phyloP scores from a whole-genome alignment of 2,888 invertebrate genomes.

The Byasa hedistus region DNA sequence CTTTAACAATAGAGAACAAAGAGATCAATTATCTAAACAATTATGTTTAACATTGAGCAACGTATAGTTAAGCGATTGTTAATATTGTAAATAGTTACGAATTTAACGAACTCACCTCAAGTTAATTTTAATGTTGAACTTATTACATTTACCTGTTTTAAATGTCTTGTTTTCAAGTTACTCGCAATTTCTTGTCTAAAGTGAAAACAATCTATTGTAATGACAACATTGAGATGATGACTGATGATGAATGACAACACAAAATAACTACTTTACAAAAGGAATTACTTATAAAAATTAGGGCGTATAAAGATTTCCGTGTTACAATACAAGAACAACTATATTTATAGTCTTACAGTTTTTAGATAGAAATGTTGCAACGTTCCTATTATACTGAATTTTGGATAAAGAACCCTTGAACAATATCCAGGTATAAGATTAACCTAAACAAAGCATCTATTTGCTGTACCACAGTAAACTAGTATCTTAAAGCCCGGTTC shows the following conservation, averaged over 20 bases:
- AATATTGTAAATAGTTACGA: neutral
- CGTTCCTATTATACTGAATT: too few relatives aligned
- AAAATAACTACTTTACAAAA: neutral
- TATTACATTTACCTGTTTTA: too few relatives aligned
- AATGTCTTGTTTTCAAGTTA: too few relatives aligned
- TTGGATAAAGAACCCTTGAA: too few relatives aligned
- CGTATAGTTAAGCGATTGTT: neutral
- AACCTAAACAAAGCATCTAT: too few relatives aligned
- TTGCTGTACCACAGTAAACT: neutral
- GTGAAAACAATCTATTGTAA: too few relatives aligned
- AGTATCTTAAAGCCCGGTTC: slow-evolving; percentile 8
- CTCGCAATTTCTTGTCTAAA: too few relatives aligned
- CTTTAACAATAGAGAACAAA: neutral
- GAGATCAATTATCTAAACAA: neutral
- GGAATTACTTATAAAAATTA: neutral
- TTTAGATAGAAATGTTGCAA: neutral
- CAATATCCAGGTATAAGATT: too few relatives aligned
- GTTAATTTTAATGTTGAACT: neutral
- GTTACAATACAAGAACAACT: neutral
- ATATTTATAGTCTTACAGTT: neutral
- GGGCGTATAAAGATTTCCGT: neutral
- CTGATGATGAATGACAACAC: too few relatives aligned
- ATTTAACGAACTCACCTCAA: neutral
- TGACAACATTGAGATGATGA: too few relatives aligned
- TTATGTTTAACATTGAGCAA: slow-evolving; percentile 1